A percentile compares a stretch with the other conserved stretches of the same genome.
phyloP scores from a whole-genome alignment of 2,888 invertebrate genomes.

The Calliphora vomitoria region DNA sequence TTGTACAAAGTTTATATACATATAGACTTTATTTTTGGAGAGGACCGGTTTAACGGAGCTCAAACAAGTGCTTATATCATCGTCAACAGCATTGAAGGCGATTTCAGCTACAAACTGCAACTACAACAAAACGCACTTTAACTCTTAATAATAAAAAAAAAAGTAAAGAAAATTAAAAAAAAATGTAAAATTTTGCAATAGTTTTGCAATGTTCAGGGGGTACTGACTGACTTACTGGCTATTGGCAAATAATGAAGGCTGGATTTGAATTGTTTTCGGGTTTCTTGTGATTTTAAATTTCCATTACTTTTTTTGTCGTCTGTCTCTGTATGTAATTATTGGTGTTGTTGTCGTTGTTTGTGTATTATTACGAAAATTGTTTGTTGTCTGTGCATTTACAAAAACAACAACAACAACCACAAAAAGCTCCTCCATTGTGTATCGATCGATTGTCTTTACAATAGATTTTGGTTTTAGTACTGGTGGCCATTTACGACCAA shows the following conservation, averaged over 20 bases:
- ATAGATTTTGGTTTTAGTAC: not conserved
- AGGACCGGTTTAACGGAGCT: slow-evolving; percentile 74
- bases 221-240: not conserved
- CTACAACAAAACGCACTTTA: slow-evolving; percentile 56
- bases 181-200: slow-evolving; percentile 31
- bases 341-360: not conserved
- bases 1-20: slow-evolving; percentile 6
- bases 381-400: not conserved
- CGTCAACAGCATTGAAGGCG: slow-evolving; percentile 22
- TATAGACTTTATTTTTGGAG: slow-evolving; percentile 7
- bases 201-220: not conserved
- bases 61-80: slow-evolving; percentile 71
- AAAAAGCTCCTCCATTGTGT: slow-evolving; percentile 9
- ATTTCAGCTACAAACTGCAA: slow-evolving; percentile 26
- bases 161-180: slow-evolving; percentile 42
- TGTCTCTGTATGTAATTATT: not conserved
- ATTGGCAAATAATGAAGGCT: slow-evolving; percentile 46
- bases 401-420: not conserved
- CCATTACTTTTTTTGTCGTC: not conserved
- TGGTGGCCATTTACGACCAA: slow-evolving; percentile 2
- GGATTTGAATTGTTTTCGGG: slow-evolving; percentile 9
- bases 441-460: not conserved
- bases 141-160: slow-evolving; percentile 17
- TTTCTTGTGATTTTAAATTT: not conserved
- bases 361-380: slow-evolving; percentile 6